Evolutionary conservation across 2,888 invertebrate genomes (phyloP).

Genomic region (Meteorus colon): DNA sequence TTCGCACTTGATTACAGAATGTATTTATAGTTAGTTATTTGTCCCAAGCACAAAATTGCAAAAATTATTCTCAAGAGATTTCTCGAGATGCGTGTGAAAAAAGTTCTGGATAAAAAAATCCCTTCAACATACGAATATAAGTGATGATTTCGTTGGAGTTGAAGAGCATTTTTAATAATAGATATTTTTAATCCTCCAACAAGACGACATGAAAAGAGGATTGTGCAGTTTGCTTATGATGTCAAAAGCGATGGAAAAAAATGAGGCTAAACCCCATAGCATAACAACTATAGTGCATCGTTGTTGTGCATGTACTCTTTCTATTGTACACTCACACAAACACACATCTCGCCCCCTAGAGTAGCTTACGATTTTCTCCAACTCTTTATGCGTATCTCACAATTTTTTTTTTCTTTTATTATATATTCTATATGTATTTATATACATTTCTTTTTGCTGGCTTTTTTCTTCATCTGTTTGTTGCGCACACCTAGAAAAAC

Average conservation of each 20-base stretch:
- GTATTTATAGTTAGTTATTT: too few relatives aligned
- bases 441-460: slow-evolving; percentile 30
- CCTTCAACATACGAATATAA: too few relatives aligned
- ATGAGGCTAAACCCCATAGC: not conserved
- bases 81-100: too few relatives aligned
- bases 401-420: slow-evolving; percentile 3
- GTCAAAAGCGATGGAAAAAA: slow-evolving; percentile 23
- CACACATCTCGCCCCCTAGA: not conserved
- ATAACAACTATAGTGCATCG: not conserved
- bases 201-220: slow-evolving; percentile 1
- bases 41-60: too few relatives aligned
- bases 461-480: slow-evolving; percentile 30
- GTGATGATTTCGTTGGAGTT: not conserved
- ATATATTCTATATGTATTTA: slow-evolving; percentile 15
- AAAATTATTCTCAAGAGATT: too few relatives aligned
- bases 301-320: not conserved
- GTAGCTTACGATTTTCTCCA: slow-evolving; percentile 1
- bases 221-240: slow-evolving; percentile 27
- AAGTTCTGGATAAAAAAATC: too few relatives aligned
- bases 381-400: slow-evolving; percentile 17
- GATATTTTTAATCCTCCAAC: not conserved
- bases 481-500: slow-evolving; percentile 27
- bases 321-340: not conserved
- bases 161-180: not conserved
- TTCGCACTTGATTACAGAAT: too few relatives aligned